phyloP scores from a whole-genome alignment of 2,888 invertebrate species.

The Lithodes maja region DNA sequence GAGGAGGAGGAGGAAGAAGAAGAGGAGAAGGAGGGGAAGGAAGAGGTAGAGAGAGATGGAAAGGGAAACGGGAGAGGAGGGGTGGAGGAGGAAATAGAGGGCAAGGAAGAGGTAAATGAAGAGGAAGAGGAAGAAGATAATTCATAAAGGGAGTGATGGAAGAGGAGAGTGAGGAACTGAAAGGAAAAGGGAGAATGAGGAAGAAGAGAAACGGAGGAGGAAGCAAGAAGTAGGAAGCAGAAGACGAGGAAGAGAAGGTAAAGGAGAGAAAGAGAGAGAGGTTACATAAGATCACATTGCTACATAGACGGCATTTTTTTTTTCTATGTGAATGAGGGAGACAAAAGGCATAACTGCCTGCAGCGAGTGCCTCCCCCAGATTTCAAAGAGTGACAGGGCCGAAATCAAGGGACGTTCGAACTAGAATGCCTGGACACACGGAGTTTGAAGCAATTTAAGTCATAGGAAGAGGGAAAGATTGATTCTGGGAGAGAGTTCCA shows the following conservation, averaged over 20 bases:
- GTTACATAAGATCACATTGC: too few species aligned
- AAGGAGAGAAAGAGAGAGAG: neutral
- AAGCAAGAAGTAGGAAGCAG: neutral
- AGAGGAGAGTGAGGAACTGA: neutral
- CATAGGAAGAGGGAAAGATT: too few species aligned
- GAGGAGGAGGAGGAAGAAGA: neutral
- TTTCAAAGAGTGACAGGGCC: too few species aligned
- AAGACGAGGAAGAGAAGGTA: neutral
- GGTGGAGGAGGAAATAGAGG: neutral
- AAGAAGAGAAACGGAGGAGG: neutral
- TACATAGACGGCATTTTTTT: too few species aligned
- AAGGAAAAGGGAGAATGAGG: neutral
- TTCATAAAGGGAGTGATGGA: neutral
- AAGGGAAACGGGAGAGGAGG: neutral
- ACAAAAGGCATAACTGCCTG: too few species aligned
- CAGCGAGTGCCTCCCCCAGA: too few species aligned
- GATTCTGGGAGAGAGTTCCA: too few species aligned
- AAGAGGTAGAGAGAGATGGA: neutral
- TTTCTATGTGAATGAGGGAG: too few species aligned
- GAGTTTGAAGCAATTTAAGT: too few species aligned
- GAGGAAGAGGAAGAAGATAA: neutral
- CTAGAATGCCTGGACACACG: too few species aligned
- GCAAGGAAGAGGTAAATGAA: neutral
- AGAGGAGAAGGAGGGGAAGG: neutral
- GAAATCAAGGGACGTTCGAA: too few species aligned